Conservation (phyloP, 2,888 invertebrate genomes). For the Nephrotoma flavescens region DNA sequence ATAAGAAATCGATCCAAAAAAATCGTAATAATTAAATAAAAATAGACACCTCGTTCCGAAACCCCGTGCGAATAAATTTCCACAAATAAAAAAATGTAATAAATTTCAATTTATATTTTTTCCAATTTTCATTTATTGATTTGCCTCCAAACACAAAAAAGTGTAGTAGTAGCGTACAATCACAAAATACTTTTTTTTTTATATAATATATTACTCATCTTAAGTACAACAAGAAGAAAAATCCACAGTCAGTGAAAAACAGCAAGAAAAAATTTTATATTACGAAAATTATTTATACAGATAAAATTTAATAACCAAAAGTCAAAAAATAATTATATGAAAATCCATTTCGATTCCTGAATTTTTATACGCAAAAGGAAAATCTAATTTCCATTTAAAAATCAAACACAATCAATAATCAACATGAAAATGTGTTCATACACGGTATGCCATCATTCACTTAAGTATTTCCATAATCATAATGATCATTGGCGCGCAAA, state of each 20-base stretch:
- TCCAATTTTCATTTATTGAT: neutral
- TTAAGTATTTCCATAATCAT: neutral
- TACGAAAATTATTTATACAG: neutral
- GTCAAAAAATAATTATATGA: neutral
- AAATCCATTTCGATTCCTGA: neutral
- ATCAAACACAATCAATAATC: neutral
- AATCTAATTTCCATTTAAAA: neutral
- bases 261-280: neutral
- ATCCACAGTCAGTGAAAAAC: neutral
- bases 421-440: neutral
- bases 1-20: neutral
- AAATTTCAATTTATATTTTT: neutral
- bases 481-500: neutral
- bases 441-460: neutral
- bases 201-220: neutral
- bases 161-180: neutral
- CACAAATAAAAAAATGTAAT: neutral
- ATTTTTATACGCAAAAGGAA: neutral
- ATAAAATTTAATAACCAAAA: neutral
- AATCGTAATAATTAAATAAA: neutral
- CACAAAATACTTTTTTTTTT: neutral
- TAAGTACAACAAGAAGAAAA: neutral
- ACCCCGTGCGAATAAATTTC: neutral
- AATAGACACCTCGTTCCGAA: neutral
- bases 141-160: neutral